A percentile compares a stretch with the other conserved stretches of the same genome.
Conservation (phyloP, 2,797 vertebrate species). For the Falco peregrinus region DNA sequence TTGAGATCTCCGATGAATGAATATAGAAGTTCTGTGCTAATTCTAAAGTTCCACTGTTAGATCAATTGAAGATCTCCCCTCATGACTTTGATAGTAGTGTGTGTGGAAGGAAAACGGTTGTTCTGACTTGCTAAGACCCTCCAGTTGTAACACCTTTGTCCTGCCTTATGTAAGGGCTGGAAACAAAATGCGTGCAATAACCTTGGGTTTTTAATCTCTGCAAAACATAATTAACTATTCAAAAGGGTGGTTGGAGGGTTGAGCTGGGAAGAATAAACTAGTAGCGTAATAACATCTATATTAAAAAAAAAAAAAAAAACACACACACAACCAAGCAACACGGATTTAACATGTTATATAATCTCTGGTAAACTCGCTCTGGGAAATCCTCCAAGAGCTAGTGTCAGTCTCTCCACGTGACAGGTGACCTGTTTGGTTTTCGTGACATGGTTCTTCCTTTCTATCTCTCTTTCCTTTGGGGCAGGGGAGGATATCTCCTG, state of each 20-base stretch:
- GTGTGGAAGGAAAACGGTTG: neutral
- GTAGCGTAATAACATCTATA: constrained; percentile 39
- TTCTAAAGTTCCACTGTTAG: neutral
- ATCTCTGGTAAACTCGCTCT: constrained; percentile 62
- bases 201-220: constrained; percentile 4
- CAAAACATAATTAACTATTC: constrained; percentile 24
- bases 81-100: neutral
- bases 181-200: neutral
- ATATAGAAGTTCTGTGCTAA: neutral
- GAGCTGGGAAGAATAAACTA: constrained; percentile 39
- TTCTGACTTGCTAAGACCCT: neutral
- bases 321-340: neutral
- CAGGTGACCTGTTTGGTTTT: neutral
- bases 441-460: neutral
- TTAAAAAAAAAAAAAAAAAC: constrained; percentile 26
- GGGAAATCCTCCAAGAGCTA: constrained; percentile 67
- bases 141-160: neutral
- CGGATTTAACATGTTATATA: constrained; percentile 66
- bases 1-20: neutral
- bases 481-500: neutral
- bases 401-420: constrained; percentile 31
- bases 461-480: neutral
- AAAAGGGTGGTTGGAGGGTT: constrained; percentile 52
- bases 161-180: neutral
- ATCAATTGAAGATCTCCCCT: neutral